Conservation (phyloP, 2,888 invertebrate genomes). For the Cantharis nigra region DNA sequence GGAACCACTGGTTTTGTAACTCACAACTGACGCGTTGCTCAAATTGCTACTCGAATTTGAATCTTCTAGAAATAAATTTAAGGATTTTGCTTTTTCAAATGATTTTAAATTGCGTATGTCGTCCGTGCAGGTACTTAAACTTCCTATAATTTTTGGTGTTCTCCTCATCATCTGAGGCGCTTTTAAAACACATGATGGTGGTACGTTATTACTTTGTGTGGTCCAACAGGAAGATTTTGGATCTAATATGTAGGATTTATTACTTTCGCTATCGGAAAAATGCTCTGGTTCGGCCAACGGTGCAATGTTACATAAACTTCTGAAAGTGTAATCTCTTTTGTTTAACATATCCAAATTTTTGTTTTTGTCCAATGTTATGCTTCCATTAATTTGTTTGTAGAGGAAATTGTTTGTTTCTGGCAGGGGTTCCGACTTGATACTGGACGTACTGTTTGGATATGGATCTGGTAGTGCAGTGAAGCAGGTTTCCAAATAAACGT, state of each 20-base stretch:
- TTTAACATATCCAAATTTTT: slow-evolving; percentile 4
- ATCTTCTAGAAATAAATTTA: slow-evolving; percentile 47
- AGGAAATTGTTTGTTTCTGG: neutral
- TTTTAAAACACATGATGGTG: slow-evolving; percentile 43
- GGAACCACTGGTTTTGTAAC: slow-evolving; percentile 46
- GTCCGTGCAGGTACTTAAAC: slow-evolving; percentile 68
- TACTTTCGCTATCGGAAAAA: slow-evolving; percentile 78
- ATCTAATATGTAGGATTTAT: slow-evolving; percentile 65
- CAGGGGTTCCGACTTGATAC: slow-evolving; percentile 17
- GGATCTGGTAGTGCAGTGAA: slow-evolving; percentile 67
- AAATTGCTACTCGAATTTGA: slow-evolving; percentile 56
- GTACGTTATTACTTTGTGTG: neutral
- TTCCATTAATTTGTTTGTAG: slow-evolving; percentile 32
- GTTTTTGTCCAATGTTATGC: slow-evolving; percentile 26
- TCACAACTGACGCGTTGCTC: slow-evolving; percentile 60
- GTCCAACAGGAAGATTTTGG: slow-evolving; percentile 31
- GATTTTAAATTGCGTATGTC: slow-evolving; percentile 63
- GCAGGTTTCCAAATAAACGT: slow-evolving; percentile 72
- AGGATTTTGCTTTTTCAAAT: slow-evolving; percentile 57
- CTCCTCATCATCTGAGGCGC: slow-evolving; percentile 66
- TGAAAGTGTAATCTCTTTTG: neutral
- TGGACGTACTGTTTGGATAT: slow-evolving; percentile 53
- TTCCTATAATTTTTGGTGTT: slow-evolving; percentile 69
- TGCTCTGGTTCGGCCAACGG: slow-evolving; percentile 84
- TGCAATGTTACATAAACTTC: slow-evolving; percentile 53